Evolutionary conservation across 1,140 invertebrate genomes (phyloP).

Genomic region (Cydia pomonella): DNA sequence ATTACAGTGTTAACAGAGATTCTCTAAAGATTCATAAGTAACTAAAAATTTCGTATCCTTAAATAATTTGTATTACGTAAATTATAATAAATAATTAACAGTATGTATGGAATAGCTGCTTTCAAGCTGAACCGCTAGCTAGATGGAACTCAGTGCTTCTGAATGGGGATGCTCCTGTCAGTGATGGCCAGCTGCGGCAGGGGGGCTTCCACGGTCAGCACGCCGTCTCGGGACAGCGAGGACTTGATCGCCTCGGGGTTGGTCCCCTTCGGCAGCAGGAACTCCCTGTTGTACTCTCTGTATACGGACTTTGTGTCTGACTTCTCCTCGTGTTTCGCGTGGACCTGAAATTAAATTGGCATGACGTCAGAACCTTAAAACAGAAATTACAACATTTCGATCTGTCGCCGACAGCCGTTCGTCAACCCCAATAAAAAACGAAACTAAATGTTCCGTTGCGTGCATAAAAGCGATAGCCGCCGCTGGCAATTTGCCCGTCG

Average conservation of each 20-base stretch:
- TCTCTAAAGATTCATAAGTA: slow-evolving; percentile 76
- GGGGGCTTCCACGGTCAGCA: slow-evolving; percentile 96
- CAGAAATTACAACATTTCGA: slow-evolving; percentile 17
- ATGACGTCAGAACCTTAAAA: slow-evolving; percentile 27
- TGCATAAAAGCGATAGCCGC: slow-evolving; percentile 43
- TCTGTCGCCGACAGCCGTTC: slow-evolving; percentile 34
- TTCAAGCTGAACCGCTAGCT: slow-evolving; percentile 50
- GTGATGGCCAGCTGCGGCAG: slow-evolving; percentile 87
- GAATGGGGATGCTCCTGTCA: slow-evolving; percentile 79
- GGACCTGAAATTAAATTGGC: slow-evolving; percentile 85
- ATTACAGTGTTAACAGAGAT: slow-evolving; percentile 68
- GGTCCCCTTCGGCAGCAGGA: slow-evolving; percentile 95
- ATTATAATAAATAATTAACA: slow-evolving; percentile 80
- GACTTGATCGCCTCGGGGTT: slow-evolving; percentile 96
- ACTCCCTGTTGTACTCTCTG: slow-evolving; percentile 97
- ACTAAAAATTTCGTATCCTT: slow-evolving; percentile 63
- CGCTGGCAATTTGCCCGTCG: slow-evolving; percentile 50
- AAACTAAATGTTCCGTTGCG: slow-evolving; percentile 34
- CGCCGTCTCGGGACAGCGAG: slow-evolving; percentile 94
- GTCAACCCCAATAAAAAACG: slow-evolving; percentile 46
- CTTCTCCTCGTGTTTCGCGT: slow-evolving; percentile 98
- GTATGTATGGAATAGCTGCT: slow-evolving; percentile 74
- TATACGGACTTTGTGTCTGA: slow-evolving; percentile 96
- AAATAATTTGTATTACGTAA: slow-evolving; percentile 68
- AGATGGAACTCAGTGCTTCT: slow-evolving; percentile 72